Evolutionary conservation across 2,888 invertebrate genomes (phyloP), one percentile per base, ranked within the genome.

Genomic region (Oxystoma pomonae): DNA sequence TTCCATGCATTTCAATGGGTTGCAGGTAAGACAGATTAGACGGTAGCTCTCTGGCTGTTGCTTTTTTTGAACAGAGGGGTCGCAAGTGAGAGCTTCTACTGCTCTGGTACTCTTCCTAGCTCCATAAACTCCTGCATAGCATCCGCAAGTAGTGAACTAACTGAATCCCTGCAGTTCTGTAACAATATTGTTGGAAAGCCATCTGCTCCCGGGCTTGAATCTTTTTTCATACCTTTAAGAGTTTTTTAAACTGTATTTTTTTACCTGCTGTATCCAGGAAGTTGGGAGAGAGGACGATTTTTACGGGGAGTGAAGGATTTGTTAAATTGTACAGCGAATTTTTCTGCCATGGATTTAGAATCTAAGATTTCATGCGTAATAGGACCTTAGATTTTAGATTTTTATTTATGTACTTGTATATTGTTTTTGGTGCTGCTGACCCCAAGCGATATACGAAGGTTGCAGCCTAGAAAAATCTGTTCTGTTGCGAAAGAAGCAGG

Each of bases 261-360:
- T 7, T 22, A 20, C 22, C 58, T 58, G 20, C 16, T 57, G 57
- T 18, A 3, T 17, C 3, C 18, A 19, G 57, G 57, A 3, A n/a
- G 12, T 9, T 7, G 12, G 17, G 5, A 35, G 17, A 58, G 22
- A 22, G 3, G 58, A 2, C 9, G 12, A 50, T 9, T 50, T n/a
- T n/a, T 12, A 50, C n/a, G 50, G 3, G 3, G 17, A 9, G 58
- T 35, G 21, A 58, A 58, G 3, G 35, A 2, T 58, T 5, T 58
- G 21, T 58, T 21, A n/a, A 58, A 58, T 3, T 58, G 58, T 16
- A 22, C 35, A 2, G 58, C 58, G 18, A 58, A 58, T 58, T 58
- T 18, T 16, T 58, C 58, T 16, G 58, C 22, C 58, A 58, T 22
- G 35, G 5, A 17, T 58, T 2, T 16, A 35, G 9, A 12, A 7